Conservation (phyloP, 1,140 invertebrate species). For the Leptestheria dahalacensis region DNA sequence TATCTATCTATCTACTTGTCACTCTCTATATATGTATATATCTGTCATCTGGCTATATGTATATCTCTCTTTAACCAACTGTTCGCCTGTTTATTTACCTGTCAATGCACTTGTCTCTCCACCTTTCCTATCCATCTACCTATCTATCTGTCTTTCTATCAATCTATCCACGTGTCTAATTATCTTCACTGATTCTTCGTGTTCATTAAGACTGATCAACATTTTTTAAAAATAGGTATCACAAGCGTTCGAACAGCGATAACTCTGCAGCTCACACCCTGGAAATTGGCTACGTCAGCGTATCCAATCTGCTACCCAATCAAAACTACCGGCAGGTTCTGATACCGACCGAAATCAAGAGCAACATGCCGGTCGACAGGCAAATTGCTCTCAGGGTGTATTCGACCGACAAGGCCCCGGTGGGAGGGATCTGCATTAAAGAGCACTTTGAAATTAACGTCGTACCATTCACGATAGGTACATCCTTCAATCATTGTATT, state of each 20-base stretch:
- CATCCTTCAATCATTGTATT: constrained; percentile 15
- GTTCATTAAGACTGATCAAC: neutral
- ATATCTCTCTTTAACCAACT: too few species aligned
- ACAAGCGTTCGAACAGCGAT: constrained; percentile 88
- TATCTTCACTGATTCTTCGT: neutral
- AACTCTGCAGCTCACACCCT: constrained; percentile 93
- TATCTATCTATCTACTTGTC: too few species aligned
- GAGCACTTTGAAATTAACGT: constrained; percentile 97
- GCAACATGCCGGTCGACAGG: constrained; percentile 74
- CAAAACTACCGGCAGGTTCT: constrained; percentile 87
- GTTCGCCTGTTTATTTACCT: too few species aligned
- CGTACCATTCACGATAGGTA: constrained; percentile 78
- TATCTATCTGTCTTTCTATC: too few species aligned
- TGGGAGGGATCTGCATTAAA: constrained; percentile 94
- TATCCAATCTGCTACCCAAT: constrained; percentile 87
- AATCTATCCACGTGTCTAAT: neutral
- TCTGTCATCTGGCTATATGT: too few species aligned
- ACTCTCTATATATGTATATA: too few species aligned
- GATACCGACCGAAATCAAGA: constrained; percentile 68
- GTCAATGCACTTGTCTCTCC: too few species aligned
- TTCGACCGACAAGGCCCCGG: constrained; percentile 76
- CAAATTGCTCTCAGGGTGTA: constrained; percentile 69
- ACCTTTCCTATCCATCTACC: too few species aligned
- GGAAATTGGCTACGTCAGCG: constrained; percentile 90
- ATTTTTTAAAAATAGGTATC: constrained; percentile 45